Conservation (phyloP, 2,797 vertebrate genomes). For the Phrynocephalus forsythii region DNA sequence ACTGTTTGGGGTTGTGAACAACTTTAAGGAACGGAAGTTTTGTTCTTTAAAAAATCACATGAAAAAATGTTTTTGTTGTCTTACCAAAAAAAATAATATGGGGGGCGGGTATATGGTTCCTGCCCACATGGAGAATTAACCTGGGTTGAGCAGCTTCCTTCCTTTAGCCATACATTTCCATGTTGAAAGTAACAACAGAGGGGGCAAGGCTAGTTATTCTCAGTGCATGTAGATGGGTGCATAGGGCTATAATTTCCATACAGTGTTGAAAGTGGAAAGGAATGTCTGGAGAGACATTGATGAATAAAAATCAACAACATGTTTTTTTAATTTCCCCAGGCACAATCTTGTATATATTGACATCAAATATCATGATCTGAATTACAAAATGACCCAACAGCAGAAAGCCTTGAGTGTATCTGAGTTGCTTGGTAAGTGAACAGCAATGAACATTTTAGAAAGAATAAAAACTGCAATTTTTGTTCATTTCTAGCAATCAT, state of each 20-base stretch:
- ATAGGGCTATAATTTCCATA: not conserved
- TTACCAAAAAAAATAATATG: too few relatives aligned
- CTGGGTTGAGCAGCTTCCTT: too few relatives aligned
- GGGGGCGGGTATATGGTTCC: too few relatives aligned
- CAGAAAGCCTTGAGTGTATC: constrained; percentile 78
- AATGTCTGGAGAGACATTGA: not conserved
- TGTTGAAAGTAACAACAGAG: too few relatives aligned
- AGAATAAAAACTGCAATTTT: constrained; percentile 10
- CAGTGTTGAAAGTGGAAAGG: not conserved
- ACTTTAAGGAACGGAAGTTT: not conserved
- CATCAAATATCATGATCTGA: constrained; percentile 81
- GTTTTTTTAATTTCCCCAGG: constrained; percentile 65
- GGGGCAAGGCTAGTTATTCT: too few relatives aligned
- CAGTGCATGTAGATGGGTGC: too few relatives aligned
- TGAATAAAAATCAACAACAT: not conserved
- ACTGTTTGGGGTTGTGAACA: constrained; percentile 16
- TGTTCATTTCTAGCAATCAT: constrained; percentile 24
- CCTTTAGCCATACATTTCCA: too few relatives aligned
- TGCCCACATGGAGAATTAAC: too few relatives aligned
- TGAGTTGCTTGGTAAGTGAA: constrained; percentile 79
- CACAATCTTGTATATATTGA: constrained; percentile 81
- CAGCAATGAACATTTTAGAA: not conserved
- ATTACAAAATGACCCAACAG: constrained; percentile 80
- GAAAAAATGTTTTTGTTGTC: not conserved
- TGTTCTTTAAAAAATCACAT: not conserved